Conservation (phyloP, 1,140 invertebrate species). For the Drosophila ficusphila region DNA sequence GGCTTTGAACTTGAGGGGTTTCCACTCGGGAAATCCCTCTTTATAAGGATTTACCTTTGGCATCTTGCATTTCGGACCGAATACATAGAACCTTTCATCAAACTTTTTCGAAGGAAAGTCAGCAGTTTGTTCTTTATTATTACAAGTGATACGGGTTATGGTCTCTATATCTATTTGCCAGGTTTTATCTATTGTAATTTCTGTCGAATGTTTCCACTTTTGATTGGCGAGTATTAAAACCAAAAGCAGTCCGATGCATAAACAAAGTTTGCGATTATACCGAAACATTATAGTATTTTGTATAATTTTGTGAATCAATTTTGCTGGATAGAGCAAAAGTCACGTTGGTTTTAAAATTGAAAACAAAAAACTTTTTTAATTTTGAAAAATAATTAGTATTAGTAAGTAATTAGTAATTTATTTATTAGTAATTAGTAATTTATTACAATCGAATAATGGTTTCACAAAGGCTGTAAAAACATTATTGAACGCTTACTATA, state of each 20-base stretch:
- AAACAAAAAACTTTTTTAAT: too few species aligned
- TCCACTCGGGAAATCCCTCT: conserved; percentile 85
- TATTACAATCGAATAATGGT: too few species aligned
- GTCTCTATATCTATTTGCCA: background rate
- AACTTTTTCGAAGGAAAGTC: background rate
- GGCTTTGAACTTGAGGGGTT: conserved; percentile 85
- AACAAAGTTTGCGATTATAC: background rate
- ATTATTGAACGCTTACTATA: too few species aligned
- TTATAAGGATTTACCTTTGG: conserved; percentile 87
- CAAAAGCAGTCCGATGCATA: background rate
- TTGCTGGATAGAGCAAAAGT: background rate
- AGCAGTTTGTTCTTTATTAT: background rate
- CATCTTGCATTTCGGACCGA: conserved; percentile 43
- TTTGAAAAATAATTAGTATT: too few species aligned
- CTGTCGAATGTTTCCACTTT: background rate
- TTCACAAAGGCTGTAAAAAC: too few species aligned
- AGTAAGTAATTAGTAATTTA: too few species aligned
- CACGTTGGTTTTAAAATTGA: background rate
- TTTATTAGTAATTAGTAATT: too few species aligned
- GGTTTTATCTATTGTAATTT: background rate
- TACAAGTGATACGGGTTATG: background rate
- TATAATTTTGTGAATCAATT: background rate
- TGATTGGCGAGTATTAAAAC: conserved; percentile 7
- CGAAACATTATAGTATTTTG: conserved; percentile 22
- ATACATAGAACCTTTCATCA: conserved; percentile 19